Percentiles rank a stretch among this genome's conserved stretches.
Evolutionary conservation across 2,113 vertebrate species (phyloP).

Genomic region (Ceuthmochares aereus): DNA sequence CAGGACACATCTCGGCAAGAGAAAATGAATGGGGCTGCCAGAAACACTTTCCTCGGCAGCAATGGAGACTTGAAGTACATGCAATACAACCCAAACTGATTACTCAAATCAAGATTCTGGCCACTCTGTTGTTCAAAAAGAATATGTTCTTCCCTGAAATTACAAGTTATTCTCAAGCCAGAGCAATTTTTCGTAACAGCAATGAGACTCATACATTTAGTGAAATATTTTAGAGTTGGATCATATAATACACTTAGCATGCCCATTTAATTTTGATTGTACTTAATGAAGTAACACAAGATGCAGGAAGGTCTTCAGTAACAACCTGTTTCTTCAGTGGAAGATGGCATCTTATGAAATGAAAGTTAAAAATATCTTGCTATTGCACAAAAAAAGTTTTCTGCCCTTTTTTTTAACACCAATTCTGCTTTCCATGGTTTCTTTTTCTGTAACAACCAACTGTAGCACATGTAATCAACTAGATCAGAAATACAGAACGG

Average conservation of each 20-base stretch:
- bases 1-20: not conserved
- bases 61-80: not conserved
- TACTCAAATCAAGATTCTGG: not conserved
- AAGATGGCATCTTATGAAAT: not conserved
- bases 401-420: not conserved
- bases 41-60: not conserved
- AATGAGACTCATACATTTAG: not conserved
- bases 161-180: not conserved
- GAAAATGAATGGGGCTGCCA: not conserved
- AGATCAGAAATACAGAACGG: not conserved
- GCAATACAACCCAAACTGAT: not conserved
- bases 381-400: not conserved
- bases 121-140: not conserved
- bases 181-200: not conserved
- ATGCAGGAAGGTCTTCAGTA: not conserved
- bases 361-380: not conserved
- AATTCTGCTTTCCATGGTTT: not conserved
- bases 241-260: not conserved
- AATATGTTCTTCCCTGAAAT: not conserved
- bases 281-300: not conserved
- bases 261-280: not conserved
- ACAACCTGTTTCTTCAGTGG: not conserved
- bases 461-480: fast-evolving
- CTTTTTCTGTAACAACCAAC: not conserved
- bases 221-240: not conserved